Evolutionary conservation across 2,797 vertebrate species (phyloP), one percentile per base, ranked within the genome.

Genomic region (Poecilia velifera): DNA sequence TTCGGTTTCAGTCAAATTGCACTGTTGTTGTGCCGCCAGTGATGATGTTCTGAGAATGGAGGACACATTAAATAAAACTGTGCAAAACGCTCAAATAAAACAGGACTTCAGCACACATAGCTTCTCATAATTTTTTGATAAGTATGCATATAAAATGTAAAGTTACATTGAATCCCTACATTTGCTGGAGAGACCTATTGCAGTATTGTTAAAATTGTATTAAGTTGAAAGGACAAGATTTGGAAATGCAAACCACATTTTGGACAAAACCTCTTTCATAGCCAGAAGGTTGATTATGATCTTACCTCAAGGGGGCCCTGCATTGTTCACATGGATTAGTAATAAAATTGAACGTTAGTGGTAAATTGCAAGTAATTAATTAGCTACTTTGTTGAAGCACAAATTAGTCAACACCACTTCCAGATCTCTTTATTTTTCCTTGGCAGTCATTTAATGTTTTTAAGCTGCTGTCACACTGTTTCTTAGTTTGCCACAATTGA

Each of bases 1-100:
- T 82, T 83, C 43, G 71, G 71, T 34, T 73, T 57, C 72, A 46
- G 76, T 83, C 78, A 66, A 85, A 82, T 57, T 68, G 68, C 7
- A 39, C 2, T 66, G 34, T 20, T 6, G 18, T 41, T 66, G 34
- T 36, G 34, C 13, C 6, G 4, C n/a, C 25, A 43, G 5, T 45
- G 68, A 10, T n/a, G 41, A 16, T 70, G 39, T n/a, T 70, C 66
- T 71, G 13, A 45, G 46, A 71, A 71, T 45, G 39, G 12, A n/a
- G 7, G 43, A 45, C 68, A n/a, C 13, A 28, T 74, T 14, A n/a
- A 39, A 53, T 53, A 74, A 39, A 74, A 13, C 6, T 13, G 10
- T 36, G 34, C 28, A 51, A 20, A 51, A 2, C 25, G 3, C 7
- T 46, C 25, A 18, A 71, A 28, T 6, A 7, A 45, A 46, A 25